Percentiles rank a stretch among this genome's conserved stretches.
These are phyloP conservation scores for Clarias batrachus DNA, from an alignment of 2,113 vertebrate genomes.

Conservation along the genomic window DNA sequence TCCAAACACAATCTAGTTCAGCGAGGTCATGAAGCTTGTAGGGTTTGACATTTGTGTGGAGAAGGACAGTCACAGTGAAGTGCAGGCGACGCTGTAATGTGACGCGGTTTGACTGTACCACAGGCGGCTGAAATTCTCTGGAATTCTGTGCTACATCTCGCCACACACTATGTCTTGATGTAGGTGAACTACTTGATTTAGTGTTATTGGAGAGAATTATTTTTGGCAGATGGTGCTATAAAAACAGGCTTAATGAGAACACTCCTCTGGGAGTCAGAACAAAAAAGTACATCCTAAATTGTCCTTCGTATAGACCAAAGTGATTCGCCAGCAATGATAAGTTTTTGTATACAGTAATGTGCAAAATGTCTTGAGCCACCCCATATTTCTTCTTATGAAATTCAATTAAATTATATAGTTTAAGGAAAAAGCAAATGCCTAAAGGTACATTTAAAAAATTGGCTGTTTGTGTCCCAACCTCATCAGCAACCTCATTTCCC, in stretches of 20 bases:
- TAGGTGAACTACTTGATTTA: conserved; percentile 51
- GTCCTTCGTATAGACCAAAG: background rate
- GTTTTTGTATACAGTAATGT: background rate
- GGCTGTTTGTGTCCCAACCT: no score
- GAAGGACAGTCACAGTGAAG: background rate
- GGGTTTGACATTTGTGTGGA: conserved; percentile 13
- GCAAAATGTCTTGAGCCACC: no score
- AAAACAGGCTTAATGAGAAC: conserved; percentile 47
- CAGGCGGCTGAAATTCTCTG: conserved; percentile 51
- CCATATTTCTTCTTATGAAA: no score
- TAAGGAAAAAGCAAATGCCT: no score
- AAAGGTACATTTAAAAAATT: no score
- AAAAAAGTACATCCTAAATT: conserved; percentile 9
- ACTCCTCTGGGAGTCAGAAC: conserved; percentile 9
- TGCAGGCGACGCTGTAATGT: conserved; percentile 4
- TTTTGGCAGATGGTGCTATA: conserved; percentile 59
- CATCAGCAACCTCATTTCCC: no score
- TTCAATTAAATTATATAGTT: no score
- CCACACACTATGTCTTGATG: conserved; percentile 68
- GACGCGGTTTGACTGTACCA: conserved; percentile 51
- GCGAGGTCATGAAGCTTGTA: conserved; percentile 8
- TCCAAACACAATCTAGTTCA: background rate
- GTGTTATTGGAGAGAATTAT: conserved; percentile 60
- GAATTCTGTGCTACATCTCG: conserved; percentile 57
- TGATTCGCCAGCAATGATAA: background rate